A percentile compares a stretch with the other conserved stretches of the same genome.
These are phyloP conservation scores for Parotocinclus haroldoi DNA, from an alignment of 2,797 vertebrate genomes.

Conservation along the genomic window DNA sequence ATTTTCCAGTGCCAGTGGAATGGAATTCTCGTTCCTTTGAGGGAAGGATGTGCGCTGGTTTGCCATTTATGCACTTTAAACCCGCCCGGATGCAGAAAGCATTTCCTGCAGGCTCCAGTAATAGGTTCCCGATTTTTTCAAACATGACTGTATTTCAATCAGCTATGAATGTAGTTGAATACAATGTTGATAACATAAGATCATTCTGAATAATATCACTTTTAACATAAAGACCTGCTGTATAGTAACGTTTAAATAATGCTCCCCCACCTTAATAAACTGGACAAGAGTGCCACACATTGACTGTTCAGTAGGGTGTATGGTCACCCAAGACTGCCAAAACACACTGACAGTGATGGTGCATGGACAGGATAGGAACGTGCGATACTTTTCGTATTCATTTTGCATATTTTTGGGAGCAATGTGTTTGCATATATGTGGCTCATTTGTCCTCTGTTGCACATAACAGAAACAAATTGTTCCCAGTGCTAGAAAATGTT, in stretches of 20 bases:
- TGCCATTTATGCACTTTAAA: constrained; percentile 53
- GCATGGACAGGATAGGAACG: no score
- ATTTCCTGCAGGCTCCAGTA: constrained; percentile 39
- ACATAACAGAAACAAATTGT: constrained; percentile 55
- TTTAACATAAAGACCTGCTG: no score
- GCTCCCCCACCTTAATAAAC: no score
- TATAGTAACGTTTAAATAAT: no score
- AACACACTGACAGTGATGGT: no score
- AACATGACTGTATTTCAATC: constrained; percentile 15
- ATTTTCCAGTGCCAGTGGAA: constrained; percentile 58
- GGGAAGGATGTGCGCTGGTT: constrained; percentile 51
- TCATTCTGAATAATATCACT: no score
- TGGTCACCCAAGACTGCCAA: no score
- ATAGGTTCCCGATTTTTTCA: constrained; percentile 41
- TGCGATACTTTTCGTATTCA: no score
- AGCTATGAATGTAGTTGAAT: not conserved
- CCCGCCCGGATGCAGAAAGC: constrained; percentile 41
- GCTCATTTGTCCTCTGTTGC: constrained; percentile 63
- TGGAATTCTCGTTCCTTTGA: constrained; percentile 48
- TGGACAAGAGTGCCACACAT: no score
- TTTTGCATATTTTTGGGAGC: no score
- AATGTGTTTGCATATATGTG: constrained; percentile 70
- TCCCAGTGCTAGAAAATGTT: constrained; percentile 52
- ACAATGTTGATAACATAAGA: no score
- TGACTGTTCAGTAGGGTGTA: no score